Evolutionary conservation across 2,797 vertebrate species (phyloP).

Genomic region (Squalus acanthias): DNA sequence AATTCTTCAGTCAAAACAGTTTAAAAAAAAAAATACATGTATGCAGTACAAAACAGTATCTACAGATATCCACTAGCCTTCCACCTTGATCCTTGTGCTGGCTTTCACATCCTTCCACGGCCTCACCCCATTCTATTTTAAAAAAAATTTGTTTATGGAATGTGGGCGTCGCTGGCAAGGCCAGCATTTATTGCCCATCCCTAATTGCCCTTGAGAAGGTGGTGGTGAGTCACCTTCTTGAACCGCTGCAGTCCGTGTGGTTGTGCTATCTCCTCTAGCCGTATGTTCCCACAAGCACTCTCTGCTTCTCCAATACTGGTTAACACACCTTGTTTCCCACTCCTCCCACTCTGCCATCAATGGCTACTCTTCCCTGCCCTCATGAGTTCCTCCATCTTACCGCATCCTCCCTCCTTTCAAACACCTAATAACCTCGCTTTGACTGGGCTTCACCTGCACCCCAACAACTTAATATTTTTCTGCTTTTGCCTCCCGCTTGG

Average conservation of each 20-base stretch:
- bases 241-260: too few relatives aligned
- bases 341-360: neutral
- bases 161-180: too few relatives aligned
- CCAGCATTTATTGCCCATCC: too few relatives aligned
- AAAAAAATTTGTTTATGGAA: too few relatives aligned
- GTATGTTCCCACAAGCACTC: neutral
- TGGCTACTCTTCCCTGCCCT: neutral
- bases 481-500: too few relatives aligned
- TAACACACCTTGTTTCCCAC: neutral
- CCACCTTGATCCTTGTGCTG: neutral
- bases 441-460: neutral
- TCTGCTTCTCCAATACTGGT: neutral
- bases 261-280: neutral
- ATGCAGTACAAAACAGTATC: neutral
- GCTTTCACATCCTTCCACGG: neutral
- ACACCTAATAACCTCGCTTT: neutral
- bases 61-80: neutral
- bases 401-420: neutral
- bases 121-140: neutral
- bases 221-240: too few relatives aligned
- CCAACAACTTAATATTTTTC: neutral
- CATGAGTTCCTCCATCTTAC: neutral
- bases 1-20: neutral
- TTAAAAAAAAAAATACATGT: neutral
- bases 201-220: too few relatives aligned